These are phyloP conservation scores for Ceuthmochares aereus DNA, from an alignment of 2,113 vertebrate species.

Conservation along the genomic window DNA sequence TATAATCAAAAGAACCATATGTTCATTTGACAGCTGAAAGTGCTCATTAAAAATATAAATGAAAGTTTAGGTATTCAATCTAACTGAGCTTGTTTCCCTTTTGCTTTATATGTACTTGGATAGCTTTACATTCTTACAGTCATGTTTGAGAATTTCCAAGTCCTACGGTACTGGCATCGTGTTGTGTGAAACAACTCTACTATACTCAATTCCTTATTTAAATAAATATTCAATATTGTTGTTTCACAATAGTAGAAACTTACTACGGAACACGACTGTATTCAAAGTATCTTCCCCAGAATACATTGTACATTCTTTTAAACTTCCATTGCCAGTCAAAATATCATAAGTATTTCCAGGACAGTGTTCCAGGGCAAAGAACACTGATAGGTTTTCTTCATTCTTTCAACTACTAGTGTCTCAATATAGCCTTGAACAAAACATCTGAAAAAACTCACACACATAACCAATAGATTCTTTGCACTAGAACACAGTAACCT, in stretches of 20 bases:
- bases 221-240: neutral
- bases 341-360: neutral
- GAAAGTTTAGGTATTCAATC: neutral
- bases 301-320: neutral
- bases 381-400: neutral
- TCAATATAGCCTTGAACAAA: neutral
- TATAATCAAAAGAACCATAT: neutral
- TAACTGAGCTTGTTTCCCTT: neutral
- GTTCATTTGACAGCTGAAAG: neutral
- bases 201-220: neutral
- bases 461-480: neutral
- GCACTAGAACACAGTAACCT: neutral
- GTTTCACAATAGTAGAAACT: neutral
- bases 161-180: neutral
- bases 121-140: neutral
- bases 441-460: neutral
- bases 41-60: neutral
- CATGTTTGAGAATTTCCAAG: neutral
- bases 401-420: neutral
- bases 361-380: neutral
- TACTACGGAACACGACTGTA: neutral
- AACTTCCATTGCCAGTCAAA: neutral
- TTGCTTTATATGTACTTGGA: neutral
- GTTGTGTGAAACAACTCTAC: neutral
- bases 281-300: neutral